Evolutionary conservation across 2,888 invertebrate species (phyloP).

Genomic region (Bellardia pandia): DNA sequence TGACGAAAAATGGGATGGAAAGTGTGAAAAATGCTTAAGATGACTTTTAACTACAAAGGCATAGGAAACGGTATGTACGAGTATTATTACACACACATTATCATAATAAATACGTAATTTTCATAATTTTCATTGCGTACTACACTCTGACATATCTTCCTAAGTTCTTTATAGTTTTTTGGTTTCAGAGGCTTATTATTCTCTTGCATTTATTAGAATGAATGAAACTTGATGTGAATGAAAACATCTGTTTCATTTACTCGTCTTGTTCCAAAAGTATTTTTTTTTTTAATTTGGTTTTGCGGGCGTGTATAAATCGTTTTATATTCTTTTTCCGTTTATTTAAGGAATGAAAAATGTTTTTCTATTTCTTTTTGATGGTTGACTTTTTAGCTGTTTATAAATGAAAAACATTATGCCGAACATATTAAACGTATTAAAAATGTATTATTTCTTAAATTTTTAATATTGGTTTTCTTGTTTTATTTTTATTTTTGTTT

Average conservation of each 20-base stretch:
- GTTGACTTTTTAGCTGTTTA: slow-evolving; percentile 15
- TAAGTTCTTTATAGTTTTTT: background rate
- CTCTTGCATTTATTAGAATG: background rate
- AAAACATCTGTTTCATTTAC: slow-evolving; percentile 52
- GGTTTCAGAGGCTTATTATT: background rate
- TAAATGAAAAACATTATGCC: background rate
- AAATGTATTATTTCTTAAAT: slow-evolving; percentile 21
- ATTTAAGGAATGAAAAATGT: slow-evolving; percentile 12
- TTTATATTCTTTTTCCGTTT: slow-evolving; percentile 15
- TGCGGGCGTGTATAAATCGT: slow-evolving; percentile 32
- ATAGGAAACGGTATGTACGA: background rate
- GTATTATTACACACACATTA: slow-evolving; percentile 3
- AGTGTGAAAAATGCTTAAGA: slow-evolving; percentile 53
- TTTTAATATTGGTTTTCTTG: slow-evolving; percentile 3
- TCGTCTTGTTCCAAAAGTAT: slow-evolving; percentile 7
- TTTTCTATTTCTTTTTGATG: slow-evolving; percentile 30
- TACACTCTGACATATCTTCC: background rate
- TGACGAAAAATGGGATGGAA: slow-evolving; percentile 17
- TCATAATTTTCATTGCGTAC: background rate
- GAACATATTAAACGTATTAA: slow-evolving; percentile 24
- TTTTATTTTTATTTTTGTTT: background rate
- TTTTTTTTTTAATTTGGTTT: background rate
- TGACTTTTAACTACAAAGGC: background rate
- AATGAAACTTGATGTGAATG: slow-evolving; percentile 44
- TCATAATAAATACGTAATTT: background rate